Evolutionary conservation across 2,113 vertebrate genomes (phyloP).

Genomic region (Otus sunia): DNA sequence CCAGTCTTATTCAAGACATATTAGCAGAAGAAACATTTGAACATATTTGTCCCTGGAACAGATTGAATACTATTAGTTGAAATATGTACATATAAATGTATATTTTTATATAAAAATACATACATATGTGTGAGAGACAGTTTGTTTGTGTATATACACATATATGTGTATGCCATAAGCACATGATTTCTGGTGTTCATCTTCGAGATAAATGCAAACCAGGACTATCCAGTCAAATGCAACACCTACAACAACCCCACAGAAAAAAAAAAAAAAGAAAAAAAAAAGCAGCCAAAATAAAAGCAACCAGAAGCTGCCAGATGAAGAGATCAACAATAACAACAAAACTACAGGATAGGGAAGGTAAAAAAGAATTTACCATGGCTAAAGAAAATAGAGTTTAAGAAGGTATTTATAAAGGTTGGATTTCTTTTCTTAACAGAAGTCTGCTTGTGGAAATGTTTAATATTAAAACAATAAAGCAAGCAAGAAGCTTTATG

Average conservation of each 20-base stretch:
- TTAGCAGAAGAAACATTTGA: neutral
- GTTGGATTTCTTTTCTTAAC: accelerated
- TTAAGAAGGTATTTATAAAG: neutral
- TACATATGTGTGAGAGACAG: neutral
- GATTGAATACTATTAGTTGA: neutral
- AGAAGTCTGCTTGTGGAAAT: neutral
- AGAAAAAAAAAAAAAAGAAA: no score
- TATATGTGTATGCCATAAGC: neutral
- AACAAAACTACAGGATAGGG: neutral
- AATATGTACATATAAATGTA: neutral
- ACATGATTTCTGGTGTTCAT: neutral
- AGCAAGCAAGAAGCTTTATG: neutral
- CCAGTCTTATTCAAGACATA: neutral
- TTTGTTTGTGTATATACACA: no score
- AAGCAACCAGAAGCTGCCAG: neutral
- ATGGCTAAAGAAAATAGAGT: neutral
- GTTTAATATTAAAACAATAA: neutral
- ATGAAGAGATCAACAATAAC: neutral
- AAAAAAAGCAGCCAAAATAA: neutral
- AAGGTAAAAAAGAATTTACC: neutral
- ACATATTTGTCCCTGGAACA: neutral
- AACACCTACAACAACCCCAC: accelerated
- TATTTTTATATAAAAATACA: neutral
- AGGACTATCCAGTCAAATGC: neutral
- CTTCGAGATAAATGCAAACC: neutral